These are phyloP conservation scores for Sebastolobus alascanus DNA, from an alignment of 2,797 vertebrate species.

Conservation along the genomic window DNA sequence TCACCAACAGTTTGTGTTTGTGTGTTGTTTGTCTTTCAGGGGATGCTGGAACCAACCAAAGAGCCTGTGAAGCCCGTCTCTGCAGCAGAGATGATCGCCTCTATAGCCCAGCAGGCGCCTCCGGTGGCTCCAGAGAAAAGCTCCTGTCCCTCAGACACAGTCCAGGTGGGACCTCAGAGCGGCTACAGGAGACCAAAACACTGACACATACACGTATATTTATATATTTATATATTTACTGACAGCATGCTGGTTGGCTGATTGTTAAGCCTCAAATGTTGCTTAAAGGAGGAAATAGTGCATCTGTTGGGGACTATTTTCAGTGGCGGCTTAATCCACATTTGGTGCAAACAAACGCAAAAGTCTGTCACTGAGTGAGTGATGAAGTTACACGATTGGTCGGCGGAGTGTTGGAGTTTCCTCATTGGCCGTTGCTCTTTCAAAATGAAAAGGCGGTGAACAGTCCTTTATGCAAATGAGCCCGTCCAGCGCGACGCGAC, in stretches of 20 bases:
- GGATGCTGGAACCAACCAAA: constrained; percentile 99
- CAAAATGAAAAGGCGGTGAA: too few relatives aligned
- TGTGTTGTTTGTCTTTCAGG: constrained; percentile 76
- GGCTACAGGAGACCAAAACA: neutral
- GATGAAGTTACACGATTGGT: too few relatives aligned
- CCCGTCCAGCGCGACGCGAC: too few relatives aligned
- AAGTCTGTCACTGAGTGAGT: too few relatives aligned
- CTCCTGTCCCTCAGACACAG: constrained; percentile 88
- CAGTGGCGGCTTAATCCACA: neutral
- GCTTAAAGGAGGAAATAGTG: too few relatives aligned
- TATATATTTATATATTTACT: neutral
- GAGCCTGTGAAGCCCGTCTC: constrained; percentile 96
- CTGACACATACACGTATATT: neutral
- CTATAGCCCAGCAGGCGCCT: constrained; percentile 93
- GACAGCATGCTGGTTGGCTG: too few relatives aligned
- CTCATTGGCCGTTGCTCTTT: too few relatives aligned
- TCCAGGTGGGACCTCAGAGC: constrained; percentile 86
- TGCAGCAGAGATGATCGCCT: constrained; percentile 98
- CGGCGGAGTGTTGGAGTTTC: too few relatives aligned
- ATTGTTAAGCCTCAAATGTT: too few relatives aligned
- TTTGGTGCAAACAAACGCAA: neutral
- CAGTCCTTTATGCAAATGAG: too few relatives aligned
- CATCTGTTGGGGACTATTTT: neutral
- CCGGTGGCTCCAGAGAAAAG: constrained; percentile 86
- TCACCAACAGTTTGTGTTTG: neutral